Conservation (phyloP, 2,888 invertebrate genomes). For the Pedicia rivosa region DNA sequence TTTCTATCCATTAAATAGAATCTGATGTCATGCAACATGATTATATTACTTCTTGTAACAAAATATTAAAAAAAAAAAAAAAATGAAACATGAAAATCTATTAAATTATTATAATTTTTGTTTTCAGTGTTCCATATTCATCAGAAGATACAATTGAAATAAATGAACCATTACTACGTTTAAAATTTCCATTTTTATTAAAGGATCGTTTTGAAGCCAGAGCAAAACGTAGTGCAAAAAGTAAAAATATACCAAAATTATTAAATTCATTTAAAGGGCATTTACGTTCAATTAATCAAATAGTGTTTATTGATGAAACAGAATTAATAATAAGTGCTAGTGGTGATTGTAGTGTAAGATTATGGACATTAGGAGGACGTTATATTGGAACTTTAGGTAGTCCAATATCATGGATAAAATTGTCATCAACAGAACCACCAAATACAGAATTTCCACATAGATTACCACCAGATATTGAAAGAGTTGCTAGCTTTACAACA, state of each 20-base stretch:
- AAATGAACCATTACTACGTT: constrained; percentile 42
- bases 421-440: constrained; percentile 28
- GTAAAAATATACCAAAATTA: constrained; percentile 46
- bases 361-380: constrained; percentile 58
- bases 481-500: constrained; percentile 60
- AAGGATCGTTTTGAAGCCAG: constrained; percentile 47
- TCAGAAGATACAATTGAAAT: constrained; percentile 32
- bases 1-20: too few species aligned
- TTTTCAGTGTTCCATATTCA: constrained; percentile 20
- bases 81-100: too few species aligned
- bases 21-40: too few species aligned
- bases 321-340: constrained; percentile 52
- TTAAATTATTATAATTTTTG: neutral
- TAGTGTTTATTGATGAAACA: constrained; percentile 48
- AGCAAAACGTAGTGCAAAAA: constrained; percentile 44
- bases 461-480: constrained; percentile 56
- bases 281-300: constrained; percentile 43
- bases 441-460: constrained; percentile 33
- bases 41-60: too few species aligned
- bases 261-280: constrained; percentile 58
- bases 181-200: constrained; percentile 59
- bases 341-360: constrained; percentile 51
- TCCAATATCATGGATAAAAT: constrained; percentile 41
- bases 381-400: constrained; percentile 62
- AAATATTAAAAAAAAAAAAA: too few species aligned